A percentile compares a stretch with the other conserved stretches of the same genome.
phyloP scores from a whole-genome alignment of 2,113 vertebrate genomes.

The Upupa epops region DNA sequence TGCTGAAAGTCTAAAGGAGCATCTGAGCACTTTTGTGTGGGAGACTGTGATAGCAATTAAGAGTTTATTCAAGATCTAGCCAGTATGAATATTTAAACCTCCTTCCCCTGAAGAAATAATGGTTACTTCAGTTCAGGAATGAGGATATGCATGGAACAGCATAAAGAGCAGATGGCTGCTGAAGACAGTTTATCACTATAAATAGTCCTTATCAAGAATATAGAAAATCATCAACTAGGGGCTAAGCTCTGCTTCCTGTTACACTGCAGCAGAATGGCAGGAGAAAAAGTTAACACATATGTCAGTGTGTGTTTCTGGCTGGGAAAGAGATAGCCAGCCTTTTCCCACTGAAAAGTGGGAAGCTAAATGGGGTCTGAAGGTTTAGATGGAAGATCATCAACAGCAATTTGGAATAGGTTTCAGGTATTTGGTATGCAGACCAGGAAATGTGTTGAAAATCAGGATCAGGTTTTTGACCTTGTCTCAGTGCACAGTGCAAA shows the following conservation, averaged over 20 bases:
- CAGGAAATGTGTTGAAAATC: neutral
- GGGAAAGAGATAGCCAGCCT: neutral
- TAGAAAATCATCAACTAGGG: conserved; percentile 20
- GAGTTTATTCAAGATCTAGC: conserved; percentile 30
- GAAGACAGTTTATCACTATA: conserved; percentile 29
- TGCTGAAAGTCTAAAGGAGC: neutral
- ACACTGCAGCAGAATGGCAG: neutral
- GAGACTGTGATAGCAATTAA: conserved; percentile 41
- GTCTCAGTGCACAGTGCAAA: neutral
- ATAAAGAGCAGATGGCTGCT: conserved; percentile 48
- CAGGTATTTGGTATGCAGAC: neutral
- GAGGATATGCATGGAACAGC: conserved; percentile 27
- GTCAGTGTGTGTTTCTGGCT: neutral
- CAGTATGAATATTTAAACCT: conserved; percentile 61
- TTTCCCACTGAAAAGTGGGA: neutral
- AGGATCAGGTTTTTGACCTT: conserved; percentile 4
- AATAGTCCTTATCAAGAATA: conserved; percentile 20
- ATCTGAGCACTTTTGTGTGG: neutral
- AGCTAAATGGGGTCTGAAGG: neutral
- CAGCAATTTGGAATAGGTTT: neutral
- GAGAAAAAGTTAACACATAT: neutral
- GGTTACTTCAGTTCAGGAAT: conserved; percentile 35
- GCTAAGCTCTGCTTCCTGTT: neutral
- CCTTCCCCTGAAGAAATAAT: conserved; percentile 46
- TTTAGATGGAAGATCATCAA: neutral